Percentiles rank a stretch among this genome's conserved stretches.
Evolutionary conservation across 2,113 vertebrate genomes (phyloP).

Genomic region (Saguinus midas): DNA sequence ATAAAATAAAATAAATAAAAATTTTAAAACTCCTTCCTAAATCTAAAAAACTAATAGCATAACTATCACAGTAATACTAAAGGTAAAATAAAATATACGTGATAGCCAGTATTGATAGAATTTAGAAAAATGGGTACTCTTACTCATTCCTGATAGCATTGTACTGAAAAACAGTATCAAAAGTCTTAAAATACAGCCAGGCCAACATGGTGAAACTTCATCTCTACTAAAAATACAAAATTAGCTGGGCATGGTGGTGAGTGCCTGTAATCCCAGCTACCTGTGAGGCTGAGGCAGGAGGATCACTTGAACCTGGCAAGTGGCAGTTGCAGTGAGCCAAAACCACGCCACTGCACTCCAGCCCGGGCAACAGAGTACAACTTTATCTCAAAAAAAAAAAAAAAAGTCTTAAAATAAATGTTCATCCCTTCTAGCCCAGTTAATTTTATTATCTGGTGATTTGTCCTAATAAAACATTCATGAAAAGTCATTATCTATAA

Average conservation of each 20-base stretch:
- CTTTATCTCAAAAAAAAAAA: background rate
- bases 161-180: background rate
- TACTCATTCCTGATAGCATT: background rate
- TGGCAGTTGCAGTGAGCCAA: background rate
- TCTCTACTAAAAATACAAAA: background rate
- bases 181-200: background rate
- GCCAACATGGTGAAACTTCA: background rate
- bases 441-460: background rate
- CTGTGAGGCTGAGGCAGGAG: background rate
- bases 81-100: background rate
- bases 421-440: background rate
- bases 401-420: background rate
- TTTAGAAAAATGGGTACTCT: background rate
- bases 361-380: background rate
- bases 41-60: background rate
- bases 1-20: background rate
- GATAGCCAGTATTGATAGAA: background rate
- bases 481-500: background rate
- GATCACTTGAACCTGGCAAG: background rate
- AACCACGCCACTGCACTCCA: background rate
- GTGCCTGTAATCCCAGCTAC: background rate
- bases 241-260: background rate
- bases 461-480: slow-evolving; percentile 8
- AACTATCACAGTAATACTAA: background rate
- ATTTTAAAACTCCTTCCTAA: slow-evolving; percentile 26